phyloP scores from a whole-genome alignment of 2,113 vertebrate genomes.

The Colaptes auratus region DNA sequence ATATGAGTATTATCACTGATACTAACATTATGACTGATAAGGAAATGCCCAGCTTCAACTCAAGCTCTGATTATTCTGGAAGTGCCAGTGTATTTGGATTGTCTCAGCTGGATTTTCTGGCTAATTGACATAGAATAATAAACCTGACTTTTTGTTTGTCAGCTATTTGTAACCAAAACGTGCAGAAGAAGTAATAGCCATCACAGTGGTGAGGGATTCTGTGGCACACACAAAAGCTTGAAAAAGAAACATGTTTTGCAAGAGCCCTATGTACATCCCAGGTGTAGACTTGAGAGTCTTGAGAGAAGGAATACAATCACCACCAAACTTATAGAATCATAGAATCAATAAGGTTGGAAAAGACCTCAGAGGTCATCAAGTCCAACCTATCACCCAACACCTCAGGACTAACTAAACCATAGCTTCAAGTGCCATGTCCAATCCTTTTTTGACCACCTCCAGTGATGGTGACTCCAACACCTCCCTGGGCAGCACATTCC shows the following conservation, averaged over 20 bases:
- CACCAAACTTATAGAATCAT: too few relatives aligned
- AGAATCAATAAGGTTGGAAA: too few relatives aligned
- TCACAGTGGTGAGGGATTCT: not conserved
- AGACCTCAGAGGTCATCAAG: too few relatives aligned
- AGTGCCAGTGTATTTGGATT: not conserved
- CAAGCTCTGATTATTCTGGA: not conserved
- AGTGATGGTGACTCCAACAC: too few relatives aligned
- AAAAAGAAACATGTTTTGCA: not conserved
- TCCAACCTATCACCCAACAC: too few relatives aligned
- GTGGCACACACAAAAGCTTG: rapidly evolving
- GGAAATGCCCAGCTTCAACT: not conserved
- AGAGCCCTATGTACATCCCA: not conserved
- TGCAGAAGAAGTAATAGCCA: not conserved
- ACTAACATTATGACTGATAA: not conserved
- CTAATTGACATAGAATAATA: not conserved
- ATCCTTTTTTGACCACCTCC: too few relatives aligned
- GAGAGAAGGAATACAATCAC: not conserved
- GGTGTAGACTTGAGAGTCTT: not conserved
- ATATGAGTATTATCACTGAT: not conserved
- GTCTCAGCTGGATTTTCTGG: not conserved
- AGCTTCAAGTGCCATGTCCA: too few relatives aligned
- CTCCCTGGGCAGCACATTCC: too few relatives aligned
- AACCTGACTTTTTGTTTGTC: not conserved
- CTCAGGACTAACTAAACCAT: too few relatives aligned
- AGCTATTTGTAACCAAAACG: not conserved